Base-by-base conservation (phyloP, 1,140 invertebrate species). In the Drosophila rhopaloa region DNA sequence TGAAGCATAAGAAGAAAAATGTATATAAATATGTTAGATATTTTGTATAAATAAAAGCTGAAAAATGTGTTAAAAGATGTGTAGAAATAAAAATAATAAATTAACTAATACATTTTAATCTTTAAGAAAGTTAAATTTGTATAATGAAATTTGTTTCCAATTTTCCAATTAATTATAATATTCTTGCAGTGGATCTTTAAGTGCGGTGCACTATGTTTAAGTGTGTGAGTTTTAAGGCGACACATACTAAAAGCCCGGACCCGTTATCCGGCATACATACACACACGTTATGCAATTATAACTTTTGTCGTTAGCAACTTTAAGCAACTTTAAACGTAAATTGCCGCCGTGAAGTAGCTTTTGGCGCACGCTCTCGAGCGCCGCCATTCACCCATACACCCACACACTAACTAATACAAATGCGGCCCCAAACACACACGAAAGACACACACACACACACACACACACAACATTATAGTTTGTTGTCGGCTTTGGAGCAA, bases 301-400 rank as follows among this genome's bases (percentile, higher is more conserved):
- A 91, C 89, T 91, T 91, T 91, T 91, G 89, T 91, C 89, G 89
- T 91, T 91, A 91, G 90, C 65, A 91, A 85, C 90, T 91, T 91
- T 91, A 85, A 89, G 83, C 79, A 91, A 91, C 89, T 91, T 91
- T 91, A 91, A 91, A 91, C 88, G 88, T 91, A 91, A 91, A 91
- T 91, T 91, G 83, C 88, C 67, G 88, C 78, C 75, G 81, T 91
- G 83, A 91, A 91, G 84, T 89, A 89, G 85, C 84, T 89, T 90
- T 90, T 83, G 72, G 80, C 73, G 77, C 84, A 88, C 77, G 67
- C 84, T 81, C 84, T 80, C 75, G 60, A 77, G 79, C 73, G 58
- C 76, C 40, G 58, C 47, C 57, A 66, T 70, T 70, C 43, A 44
- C 43, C 44, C 66, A 59, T 37, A 41, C 35, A 8, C 16, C 41